A percentile compares a stretch with the other conserved stretches of the same genome.
These are phyloP conservation scores for Abscondita cerata DNA, from an alignment of 2,888 invertebrate species.

Conservation along the genomic window DNA sequence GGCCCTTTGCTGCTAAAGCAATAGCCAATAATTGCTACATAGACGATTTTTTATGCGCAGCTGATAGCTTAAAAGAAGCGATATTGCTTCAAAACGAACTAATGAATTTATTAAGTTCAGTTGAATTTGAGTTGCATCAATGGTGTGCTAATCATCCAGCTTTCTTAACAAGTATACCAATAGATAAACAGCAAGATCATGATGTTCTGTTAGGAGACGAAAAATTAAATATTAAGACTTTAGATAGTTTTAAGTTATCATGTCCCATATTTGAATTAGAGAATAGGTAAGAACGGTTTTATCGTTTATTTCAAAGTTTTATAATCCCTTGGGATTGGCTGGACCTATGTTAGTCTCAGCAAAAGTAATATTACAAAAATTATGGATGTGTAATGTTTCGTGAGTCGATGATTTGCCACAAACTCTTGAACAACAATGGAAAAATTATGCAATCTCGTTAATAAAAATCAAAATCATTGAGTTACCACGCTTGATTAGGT, in stretches of 20 bases:
- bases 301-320: too few species aligned
- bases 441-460: background rate
- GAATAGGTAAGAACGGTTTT: background rate
- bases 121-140: constrained; percentile 10
- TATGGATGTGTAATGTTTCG: background rate
- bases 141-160: constrained; percentile 2
- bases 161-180: background rate
- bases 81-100: too few species aligned
- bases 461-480: background rate
- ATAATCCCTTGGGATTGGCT: background rate
- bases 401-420: too few species aligned
- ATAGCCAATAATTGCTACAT: too few species aligned
- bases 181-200: background rate
- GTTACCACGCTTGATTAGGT: too few species aligned
- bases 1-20: too few species aligned
- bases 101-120: too few species aligned
- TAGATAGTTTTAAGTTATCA: background rate
- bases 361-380: background rate
- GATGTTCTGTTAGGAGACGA: background rate
- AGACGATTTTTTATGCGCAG: too few species aligned
- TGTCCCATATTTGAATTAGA: background rate
- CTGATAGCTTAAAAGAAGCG: too few species aligned
- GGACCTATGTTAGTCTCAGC: background rate
- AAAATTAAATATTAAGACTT: background rate
- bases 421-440: background rate